phyloP scores from a whole-genome alignment of 2,888 invertebrate species.

The Macroteleia sp. region DNA sequence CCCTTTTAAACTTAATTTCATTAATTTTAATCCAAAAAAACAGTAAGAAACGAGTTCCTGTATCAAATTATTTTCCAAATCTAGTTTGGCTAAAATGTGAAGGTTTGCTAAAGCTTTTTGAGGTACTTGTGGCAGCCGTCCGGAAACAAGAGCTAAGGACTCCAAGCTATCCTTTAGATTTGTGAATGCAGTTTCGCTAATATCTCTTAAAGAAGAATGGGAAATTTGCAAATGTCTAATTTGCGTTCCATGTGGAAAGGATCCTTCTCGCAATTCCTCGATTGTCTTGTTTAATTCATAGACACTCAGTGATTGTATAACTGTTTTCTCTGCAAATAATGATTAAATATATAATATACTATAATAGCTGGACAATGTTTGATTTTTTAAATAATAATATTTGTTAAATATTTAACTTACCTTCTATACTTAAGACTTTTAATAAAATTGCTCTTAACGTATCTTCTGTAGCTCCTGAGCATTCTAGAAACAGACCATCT shows the following conservation, averaged over 20 bases:
- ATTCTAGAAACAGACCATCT: conserved; percentile 94
- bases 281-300: conserved; percentile 85
- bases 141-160: conserved; percentile 91
- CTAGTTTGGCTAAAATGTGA: conserved; percentile 89
- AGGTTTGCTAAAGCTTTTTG: conserved; percentile 90
- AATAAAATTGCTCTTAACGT: conserved; percentile 90
- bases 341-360: too few relatives aligned
- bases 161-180: conserved; percentile 90
- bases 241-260: conserved; percentile 84
- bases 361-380: too few relatives aligned
- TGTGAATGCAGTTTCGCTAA: conserved; percentile 89
- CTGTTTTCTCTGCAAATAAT: conserved; percentile 78
- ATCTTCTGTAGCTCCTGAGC: conserved; percentile 91
- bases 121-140: conserved; percentile 90
- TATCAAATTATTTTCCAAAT: conserved; percentile 93
- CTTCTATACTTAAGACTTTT: conserved; percentile 85
- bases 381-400: too few relatives aligned
- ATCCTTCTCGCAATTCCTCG: conserved; percentile 82
- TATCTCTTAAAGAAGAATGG: conserved; percentile 87
- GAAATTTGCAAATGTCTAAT: conserved; percentile 86
- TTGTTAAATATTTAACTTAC: conserved; percentile 62
- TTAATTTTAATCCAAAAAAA: conserved; percentile 93
- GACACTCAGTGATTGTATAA: conserved; percentile 86
- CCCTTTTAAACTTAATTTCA: conserved; percentile 92
- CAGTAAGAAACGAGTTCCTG: conserved; percentile 93